These are phyloP conservation scores for Ctena decussata DNA, from an alignment of 2,888 invertebrate genomes.

Conservation along the genomic window DNA sequence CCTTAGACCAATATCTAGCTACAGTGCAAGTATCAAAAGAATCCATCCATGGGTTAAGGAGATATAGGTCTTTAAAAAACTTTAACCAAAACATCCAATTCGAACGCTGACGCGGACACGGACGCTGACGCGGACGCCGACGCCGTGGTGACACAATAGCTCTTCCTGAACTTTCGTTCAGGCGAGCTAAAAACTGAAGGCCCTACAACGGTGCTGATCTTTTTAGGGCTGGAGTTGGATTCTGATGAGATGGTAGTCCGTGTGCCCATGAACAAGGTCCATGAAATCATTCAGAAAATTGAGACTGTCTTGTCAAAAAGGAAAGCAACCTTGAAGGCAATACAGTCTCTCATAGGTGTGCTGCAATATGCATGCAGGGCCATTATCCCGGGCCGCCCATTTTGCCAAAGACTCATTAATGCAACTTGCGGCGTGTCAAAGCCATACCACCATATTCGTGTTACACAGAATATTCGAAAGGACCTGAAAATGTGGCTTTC, in stretches of 20 bases:
- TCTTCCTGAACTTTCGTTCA: no score
- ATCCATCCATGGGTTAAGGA: no score
- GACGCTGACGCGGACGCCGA: no score
- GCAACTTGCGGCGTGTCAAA: not conserved
- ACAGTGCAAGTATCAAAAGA: no score
- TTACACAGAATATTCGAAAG: not conserved
- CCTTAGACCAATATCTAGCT: no score
- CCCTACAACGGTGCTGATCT: slow-evolving; percentile 16
- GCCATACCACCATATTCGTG: not conserved
- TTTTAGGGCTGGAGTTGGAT: slow-evolving; percentile 35
- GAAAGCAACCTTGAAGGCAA: slow-evolving; percentile 29
- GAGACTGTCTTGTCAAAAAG: not conserved
- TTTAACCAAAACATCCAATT: no score
- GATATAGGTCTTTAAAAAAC: no score
- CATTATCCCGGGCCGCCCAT: slow-evolving; percentile 16
- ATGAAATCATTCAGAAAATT: not conserved
- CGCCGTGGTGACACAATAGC: no score
- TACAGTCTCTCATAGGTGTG: slow-evolving; percentile 38
- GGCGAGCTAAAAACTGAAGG: no score
- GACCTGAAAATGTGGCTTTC: slow-evolving; percentile 11
- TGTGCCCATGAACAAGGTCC: slow-evolving; percentile 21
- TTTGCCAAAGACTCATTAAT: not conserved
- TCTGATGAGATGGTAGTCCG: slow-evolving; percentile 19
- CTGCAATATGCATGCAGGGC: slow-evolving; percentile 32
- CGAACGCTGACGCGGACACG: no score